Evolutionary conservation across 2,797 vertebrate genomes (phyloP), one percentile per base, ranked within the genome.

Genomic region (Spinibarbus caldwelli): DNA sequence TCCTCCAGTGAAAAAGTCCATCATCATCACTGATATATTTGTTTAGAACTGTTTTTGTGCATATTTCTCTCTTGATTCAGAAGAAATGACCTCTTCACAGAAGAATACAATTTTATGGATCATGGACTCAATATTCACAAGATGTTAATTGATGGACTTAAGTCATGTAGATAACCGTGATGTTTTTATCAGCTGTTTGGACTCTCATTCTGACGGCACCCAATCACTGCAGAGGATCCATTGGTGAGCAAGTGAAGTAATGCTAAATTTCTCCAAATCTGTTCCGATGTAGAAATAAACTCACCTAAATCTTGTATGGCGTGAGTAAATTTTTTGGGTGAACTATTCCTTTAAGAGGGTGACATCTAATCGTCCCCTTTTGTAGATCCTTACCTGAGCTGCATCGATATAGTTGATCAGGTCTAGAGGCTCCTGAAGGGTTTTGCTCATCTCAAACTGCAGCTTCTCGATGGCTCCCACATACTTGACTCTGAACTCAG

Each of bases 391-490:
- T 92, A 99, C 98, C 96, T 99, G 98, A 82, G 98, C 97, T 26
- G 96, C 94, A 86, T 99, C 98, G 31, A 99, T 98, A 57, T 97
- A 99, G 91, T 97, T 97, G 91, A 99, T 99, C 89, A 99, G 95
- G 89, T 99, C 97, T 90, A 98, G 86, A 6, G 98, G 97, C 78
- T 97, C 97, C 89, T 98, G 96, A 0, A 99, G 96, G 82, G 89
- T 94, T 90, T 95, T 95, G 91, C 96, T 97, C 90, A 98, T 97
- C 29, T 95, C 95, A 68, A 95, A 94, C 88, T 96, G 95, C 89
- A 99, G 67, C 87, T 95, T 97, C 94, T 99, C 96, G 67, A 99
- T 96, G 85, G 96, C 96, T 85, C 98, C 98, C 59, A 99, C 96
- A 85, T 99, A 99, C 87, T 96, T 98, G 54, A 99, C 96, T 88